Evolutionary conservation across 2,797 vertebrate species (phyloP).

Genomic region (Falco berigora): DNA sequence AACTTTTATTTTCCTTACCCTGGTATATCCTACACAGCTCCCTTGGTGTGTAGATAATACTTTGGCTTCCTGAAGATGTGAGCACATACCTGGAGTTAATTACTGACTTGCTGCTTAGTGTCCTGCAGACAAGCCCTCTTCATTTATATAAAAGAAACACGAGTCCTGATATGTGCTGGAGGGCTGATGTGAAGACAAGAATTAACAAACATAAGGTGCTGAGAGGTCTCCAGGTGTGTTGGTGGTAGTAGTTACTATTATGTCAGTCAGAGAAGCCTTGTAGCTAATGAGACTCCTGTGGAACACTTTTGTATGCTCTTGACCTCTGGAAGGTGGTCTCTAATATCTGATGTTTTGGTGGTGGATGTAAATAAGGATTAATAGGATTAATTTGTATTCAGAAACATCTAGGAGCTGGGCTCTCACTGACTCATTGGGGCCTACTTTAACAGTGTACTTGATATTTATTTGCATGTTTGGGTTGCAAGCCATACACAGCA

Average conservation of each 20-base stretch:
- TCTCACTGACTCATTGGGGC: neutral
- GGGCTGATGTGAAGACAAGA: neutral
- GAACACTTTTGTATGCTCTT: neutral
- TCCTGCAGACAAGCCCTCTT: neutral
- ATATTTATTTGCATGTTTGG: neutral
- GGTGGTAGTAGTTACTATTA: neutral
- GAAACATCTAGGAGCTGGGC: neutral
- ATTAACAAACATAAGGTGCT: neutral
- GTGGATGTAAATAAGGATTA: neutral
- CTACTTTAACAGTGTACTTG: neutral
- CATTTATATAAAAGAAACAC: neutral
- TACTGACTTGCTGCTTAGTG: neutral
- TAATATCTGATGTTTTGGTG: neutral
- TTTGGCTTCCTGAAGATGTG: neutral
- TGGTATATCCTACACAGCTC: rapidly evolving
- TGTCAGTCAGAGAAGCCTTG: neutral
- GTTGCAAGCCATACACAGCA: neutral
- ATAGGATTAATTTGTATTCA: neutral
- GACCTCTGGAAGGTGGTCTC: neutral
- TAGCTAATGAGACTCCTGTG: neutral
- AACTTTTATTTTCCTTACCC: neutral
- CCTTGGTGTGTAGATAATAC: neutral
- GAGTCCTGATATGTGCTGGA: neutral
- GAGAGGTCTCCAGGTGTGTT: neutral
- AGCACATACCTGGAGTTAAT: neutral